Evolutionary conservation across 2,113 vertebrate species (phyloP).

Genomic region (Oncorhynchus tshawytscha): DNA sequence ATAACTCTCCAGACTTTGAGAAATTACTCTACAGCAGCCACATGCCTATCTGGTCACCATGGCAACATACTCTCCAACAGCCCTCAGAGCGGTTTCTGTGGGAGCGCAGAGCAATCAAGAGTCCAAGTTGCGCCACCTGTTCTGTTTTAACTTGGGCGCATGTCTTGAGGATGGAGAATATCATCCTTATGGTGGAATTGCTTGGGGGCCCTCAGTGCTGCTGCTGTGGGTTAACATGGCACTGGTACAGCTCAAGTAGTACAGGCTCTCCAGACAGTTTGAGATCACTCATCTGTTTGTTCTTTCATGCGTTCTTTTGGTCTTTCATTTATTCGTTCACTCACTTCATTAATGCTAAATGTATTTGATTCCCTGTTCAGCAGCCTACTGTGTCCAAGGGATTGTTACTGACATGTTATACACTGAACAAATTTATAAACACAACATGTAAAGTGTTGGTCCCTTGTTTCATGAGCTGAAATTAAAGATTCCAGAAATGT

Average conservation of each 20-base stretch:
- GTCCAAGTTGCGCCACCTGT: slow-evolving; percentile 35
- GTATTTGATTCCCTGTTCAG: slow-evolving; percentile 32
- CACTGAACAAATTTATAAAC: neutral
- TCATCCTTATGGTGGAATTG: slow-evolving; percentile 16
- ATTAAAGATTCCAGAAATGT: too few relatives aligned
- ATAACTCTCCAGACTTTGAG: slow-evolving; percentile 20
- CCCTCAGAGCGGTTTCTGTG: slow-evolving; percentile 31
- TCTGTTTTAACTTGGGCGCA: slow-evolving; percentile 28
- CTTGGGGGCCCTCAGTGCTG: slow-evolving; percentile 15
- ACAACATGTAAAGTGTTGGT: too few relatives aligned
- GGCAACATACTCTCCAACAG: slow-evolving; percentile 53
- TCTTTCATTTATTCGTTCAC: neutral
- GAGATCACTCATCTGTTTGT: slow-evolving; percentile 8
- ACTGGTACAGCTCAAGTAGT: slow-evolving; percentile 22
- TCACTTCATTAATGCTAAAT: neutral
- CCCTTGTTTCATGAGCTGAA: too few relatives aligned
- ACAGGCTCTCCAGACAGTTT: slow-evolving; percentile 23
- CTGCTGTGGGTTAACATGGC: slow-evolving; percentile 30
- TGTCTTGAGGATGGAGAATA: slow-evolving; percentile 28
- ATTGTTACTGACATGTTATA: slow-evolving; percentile 49
- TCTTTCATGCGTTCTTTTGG: slow-evolving; percentile 4
- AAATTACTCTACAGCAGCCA: slow-evolving; percentile 3
- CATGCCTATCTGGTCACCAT: slow-evolving; percentile 49
- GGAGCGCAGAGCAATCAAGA: slow-evolving; percentile 31
- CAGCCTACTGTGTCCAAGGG: slow-evolving; percentile 38